Percentiles rank a stretch among this genome's conserved stretches.
Conservation (phyloP, 2,113 vertebrate species). For the Sterna hirundo region DNA sequence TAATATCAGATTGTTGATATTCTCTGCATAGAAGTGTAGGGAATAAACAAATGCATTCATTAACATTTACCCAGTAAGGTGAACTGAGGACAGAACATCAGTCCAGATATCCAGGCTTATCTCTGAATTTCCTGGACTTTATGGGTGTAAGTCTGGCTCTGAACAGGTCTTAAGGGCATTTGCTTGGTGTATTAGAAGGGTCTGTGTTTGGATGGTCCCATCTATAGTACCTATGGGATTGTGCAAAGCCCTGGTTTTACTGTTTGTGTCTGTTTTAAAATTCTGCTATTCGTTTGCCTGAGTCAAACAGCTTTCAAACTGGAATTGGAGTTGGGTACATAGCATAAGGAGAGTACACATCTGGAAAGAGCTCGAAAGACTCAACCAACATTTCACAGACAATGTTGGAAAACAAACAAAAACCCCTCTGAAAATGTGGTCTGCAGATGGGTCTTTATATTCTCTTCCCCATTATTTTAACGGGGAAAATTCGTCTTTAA, state of each 20-base stretch:
- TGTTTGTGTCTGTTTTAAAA: conserved; percentile 64
- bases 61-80: conserved; percentile 67
- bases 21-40: conserved; percentile 24
- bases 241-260: conserved; percentile 56
- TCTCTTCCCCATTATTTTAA: conserved; percentile 51
- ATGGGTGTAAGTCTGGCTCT: conserved; percentile 66
- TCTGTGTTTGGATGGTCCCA: conserved; percentile 51
- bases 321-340: conserved; percentile 46
- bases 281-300: conserved; percentile 54
- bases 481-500: conserved; percentile 1
- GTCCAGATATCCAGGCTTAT: conserved; percentile 64
- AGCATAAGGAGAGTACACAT: conserved; percentile 30
- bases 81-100: conserved; percentile 70
- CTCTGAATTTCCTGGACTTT: conserved; percentile 70
- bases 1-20: conserved; percentile 67
- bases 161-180: conserved; percentile 66
- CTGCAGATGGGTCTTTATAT: conserved; percentile 49
- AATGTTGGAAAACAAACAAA: conserved; percentile 59
- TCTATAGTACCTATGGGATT: conserved; percentile 61
- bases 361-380: conserved; percentile 48
- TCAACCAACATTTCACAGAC: conserved; percentile 37
- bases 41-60: conserved; percentile 68
- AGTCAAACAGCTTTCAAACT: conserved; percentile 62
- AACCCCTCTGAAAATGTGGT: conserved; percentile 46
- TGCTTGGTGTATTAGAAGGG: conserved; percentile 67